Conservation (phyloP, 2,888 invertebrate species). For the Carcina quercana region DNA sequence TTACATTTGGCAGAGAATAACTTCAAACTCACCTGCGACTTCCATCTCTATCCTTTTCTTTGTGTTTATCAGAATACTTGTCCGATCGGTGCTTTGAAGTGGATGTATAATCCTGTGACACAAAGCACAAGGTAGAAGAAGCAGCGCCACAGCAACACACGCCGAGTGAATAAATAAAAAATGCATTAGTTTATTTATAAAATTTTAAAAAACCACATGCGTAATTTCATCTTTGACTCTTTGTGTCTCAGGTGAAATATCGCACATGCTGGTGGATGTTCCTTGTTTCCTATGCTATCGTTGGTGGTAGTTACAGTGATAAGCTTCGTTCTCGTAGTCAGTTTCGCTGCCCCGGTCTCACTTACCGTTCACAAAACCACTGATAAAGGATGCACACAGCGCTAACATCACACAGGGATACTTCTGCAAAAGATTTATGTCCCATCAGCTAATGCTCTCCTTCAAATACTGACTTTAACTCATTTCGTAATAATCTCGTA, state of each 20-base stretch:
- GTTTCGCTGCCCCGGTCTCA: constrained; percentile 68
- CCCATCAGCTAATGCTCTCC: constrained; percentile 77
- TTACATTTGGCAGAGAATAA: too few species aligned
- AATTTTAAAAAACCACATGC: constrained; percentile 44
- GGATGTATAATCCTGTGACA: constrained; percentile 74
- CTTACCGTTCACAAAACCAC: constrained; percentile 79
- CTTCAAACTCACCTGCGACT: constrained; percentile 45
- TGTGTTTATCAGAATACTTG: constrained; percentile 72
- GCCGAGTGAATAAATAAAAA: constrained; percentile 73
- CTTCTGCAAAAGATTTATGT: constrained; percentile 88
- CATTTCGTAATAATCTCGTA: too few species aligned
- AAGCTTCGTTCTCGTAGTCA: constrained; percentile 49
- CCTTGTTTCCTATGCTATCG: constrained; percentile 53
- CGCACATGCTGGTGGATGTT: constrained; percentile 44
- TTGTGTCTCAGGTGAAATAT: constrained; percentile 42
- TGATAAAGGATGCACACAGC: constrained; percentile 78
- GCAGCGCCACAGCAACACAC: constrained; percentile 76
- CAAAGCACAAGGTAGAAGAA: constrained; percentile 77
- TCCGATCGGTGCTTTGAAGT: constrained; percentile 72
- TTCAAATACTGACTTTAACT: constrained; percentile 21
- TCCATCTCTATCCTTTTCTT: constrained; percentile 56
- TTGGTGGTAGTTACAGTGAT: constrained; percentile 37
- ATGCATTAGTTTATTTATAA: constrained; percentile 63
- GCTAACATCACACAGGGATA: constrained; percentile 80
- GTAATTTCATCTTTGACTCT: constrained; percentile 35